These are phyloP conservation scores for Rhodeus uyekii DNA, from an alignment of 2,797 vertebrate species.

Conservation along the genomic window DNA sequence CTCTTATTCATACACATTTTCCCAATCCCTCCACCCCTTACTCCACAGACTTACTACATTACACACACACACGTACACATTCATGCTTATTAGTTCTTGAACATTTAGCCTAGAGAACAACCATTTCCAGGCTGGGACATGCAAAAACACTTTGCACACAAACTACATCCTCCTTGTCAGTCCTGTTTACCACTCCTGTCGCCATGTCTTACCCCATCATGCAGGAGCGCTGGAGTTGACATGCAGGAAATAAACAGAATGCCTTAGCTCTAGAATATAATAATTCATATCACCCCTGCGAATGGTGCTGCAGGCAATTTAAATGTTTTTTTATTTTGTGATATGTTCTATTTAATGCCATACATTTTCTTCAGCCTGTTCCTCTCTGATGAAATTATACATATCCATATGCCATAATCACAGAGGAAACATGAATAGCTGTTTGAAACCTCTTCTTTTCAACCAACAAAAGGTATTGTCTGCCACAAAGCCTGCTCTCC, in stretches of 20 bases:
- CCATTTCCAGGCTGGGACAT: constrained; percentile 28
- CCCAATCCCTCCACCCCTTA: not conserved
- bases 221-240: constrained; percentile 44
- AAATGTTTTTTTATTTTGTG: constrained; percentile 16
- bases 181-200: constrained; percentile 34
- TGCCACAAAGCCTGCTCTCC: constrained; percentile 55
- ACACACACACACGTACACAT: constrained; percentile 2
- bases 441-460: constrained; percentile 58
- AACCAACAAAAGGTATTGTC: constrained; percentile 60
- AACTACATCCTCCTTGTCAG: constrained; percentile 32
- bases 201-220: constrained; percentile 40
- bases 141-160: constrained; percentile 16
- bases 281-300: constrained; percentile 17
- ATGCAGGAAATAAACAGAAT: constrained; percentile 52
- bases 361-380: not conserved
- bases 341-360: not conserved
- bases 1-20: constrained; percentile 36
- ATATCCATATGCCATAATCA: constrained; percentile 46
- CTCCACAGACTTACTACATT: not conserved
- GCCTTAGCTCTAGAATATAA: constrained; percentile 37
- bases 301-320: not conserved
- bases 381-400: constrained; percentile 43
- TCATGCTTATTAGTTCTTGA: constrained; percentile 6
- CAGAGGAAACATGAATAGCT: constrained; percentile 53
- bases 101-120: constrained; percentile 19